These are phyloP conservation scores for Drosophila bunnanda DNA, from an alignment of 2,888 invertebrate genomes.

Conservation along the genomic window DNA sequence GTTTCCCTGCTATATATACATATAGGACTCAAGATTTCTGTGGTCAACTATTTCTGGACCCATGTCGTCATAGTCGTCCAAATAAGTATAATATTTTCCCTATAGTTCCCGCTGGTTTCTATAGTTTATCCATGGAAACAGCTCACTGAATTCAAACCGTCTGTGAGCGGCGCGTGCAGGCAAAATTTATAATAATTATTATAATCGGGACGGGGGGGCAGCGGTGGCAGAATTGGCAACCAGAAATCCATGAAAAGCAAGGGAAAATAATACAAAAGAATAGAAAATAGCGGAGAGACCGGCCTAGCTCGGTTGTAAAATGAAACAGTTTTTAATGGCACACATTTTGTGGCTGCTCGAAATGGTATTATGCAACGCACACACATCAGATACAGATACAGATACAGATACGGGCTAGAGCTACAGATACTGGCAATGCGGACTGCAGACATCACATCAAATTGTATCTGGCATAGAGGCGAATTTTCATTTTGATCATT, in stretches of 20 bases:
- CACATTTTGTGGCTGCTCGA: slow-evolving; percentile 56
- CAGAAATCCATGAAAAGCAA: slow-evolving; percentile 11
- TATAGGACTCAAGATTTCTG: slow-evolving; percentile 3
- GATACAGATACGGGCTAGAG: slow-evolving; percentile 15
- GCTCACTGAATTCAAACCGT: slow-evolving; percentile 15
- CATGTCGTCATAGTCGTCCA: slow-evolving; percentile 68
- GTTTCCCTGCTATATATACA: background rate
- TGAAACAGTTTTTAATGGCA: slow-evolving; percentile 61
- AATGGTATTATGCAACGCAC: slow-evolving; percentile 76
- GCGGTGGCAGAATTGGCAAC: slow-evolving; percentile 36
- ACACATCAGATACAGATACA: slow-evolving; percentile 50
- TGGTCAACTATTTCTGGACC: slow-evolving; percentile 54
- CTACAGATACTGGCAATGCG: slow-evolving; percentile 10
- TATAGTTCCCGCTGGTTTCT: slow-evolving; percentile 36
- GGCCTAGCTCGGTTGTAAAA: slow-evolving; percentile 50
- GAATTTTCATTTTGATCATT: slow-evolving; percentile 67
- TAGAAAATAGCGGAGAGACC: slow-evolving; percentile 12
- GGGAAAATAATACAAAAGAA: slow-evolving; percentile 8
- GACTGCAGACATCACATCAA: slow-evolving; percentile 56
- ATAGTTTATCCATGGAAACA: slow-evolving; percentile 39
- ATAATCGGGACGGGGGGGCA: slow-evolving; percentile 17
- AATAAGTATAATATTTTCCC: slow-evolving; percentile 17
- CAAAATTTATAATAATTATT: slow-evolving; percentile 27
- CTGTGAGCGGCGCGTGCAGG: slow-evolving; percentile 30
- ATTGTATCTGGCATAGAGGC: slow-evolving; percentile 45